A percentile compares a stretch with the other conserved stretches of the same genome.
Evolutionary conservation across 2,888 invertebrate genomes (phyloP).

Genomic region (Sarcophaga variegata): DNA sequence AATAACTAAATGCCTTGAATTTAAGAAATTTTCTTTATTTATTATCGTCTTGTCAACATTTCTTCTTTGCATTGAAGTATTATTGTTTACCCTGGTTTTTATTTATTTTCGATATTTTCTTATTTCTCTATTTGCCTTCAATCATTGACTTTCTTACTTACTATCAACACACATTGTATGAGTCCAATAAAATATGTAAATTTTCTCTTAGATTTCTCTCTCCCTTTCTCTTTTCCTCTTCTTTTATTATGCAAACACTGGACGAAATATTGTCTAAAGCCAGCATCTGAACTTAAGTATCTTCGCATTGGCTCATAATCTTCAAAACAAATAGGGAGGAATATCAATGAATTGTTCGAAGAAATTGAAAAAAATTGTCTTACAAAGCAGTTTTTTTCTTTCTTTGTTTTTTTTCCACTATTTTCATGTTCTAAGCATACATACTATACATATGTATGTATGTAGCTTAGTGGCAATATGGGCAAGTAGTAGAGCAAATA

Average conservation of each 20-base stretch:
- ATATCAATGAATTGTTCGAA: conserved; percentile 31
- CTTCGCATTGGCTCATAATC: conserved; percentile 54
- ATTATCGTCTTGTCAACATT: no score
- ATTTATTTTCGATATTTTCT: not conserved
- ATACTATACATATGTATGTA: conserved; percentile 1
- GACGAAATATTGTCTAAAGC: conserved; percentile 20
- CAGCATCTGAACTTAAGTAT: conserved; percentile 56
- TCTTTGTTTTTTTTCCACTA: no score
- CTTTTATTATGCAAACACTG: not conserved
- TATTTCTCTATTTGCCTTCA: conserved; percentile 8
- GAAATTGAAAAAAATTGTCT: not conserved
- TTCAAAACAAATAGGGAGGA: conserved; percentile 53
- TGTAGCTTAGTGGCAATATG: conserved; percentile 7
- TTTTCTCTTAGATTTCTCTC: conserved; percentile 52
- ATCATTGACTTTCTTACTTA: conserved; percentile 76
- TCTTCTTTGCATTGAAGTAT: no score
- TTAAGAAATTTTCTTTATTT: no score
- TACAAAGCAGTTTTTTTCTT: no score
- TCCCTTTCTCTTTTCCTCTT: not conserved
- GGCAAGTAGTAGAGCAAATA: conserved; percentile 44
- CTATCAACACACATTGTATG: conserved; percentile 10
- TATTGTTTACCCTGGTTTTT: no score
- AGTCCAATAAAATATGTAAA: conserved; percentile 78
- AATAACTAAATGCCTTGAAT: no score
- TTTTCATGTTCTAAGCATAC: not conserved